Conservation (phyloP, 2,797 vertebrate species). For the Remorina albescens region DNA sequence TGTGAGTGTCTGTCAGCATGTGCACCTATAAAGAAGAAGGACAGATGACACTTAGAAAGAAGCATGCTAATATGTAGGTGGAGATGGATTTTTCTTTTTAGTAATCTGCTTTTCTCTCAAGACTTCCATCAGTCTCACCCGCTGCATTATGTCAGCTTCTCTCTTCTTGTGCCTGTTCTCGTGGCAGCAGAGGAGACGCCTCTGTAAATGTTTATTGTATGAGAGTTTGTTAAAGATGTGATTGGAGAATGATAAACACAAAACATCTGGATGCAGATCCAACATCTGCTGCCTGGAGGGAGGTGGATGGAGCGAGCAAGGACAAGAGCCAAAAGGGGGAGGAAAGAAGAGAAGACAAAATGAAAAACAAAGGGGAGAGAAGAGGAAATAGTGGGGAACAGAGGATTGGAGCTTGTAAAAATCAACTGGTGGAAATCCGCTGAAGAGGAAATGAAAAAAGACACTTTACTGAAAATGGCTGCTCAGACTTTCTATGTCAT, state of each 20-base stretch:
- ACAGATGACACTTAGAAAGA: conserved; percentile 41
- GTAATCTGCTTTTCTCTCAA: not conserved
- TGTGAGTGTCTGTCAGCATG: conserved; percentile 6
- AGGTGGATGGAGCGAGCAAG: conserved; percentile 49
- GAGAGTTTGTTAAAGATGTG: conserved; percentile 60
- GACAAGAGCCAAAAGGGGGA: conserved; percentile 40
- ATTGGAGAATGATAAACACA: conserved; percentile 60
- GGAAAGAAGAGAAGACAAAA: conserved; percentile 32
- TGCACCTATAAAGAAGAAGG: conserved; percentile 22
- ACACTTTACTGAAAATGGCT: conserved; percentile 4
- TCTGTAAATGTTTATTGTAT: conserved; percentile 76
- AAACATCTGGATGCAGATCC: conserved; percentile 67
- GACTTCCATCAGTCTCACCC: conserved; percentile 5
- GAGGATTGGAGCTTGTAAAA: conserved; percentile 1
- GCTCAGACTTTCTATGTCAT: conserved; percentile 1
- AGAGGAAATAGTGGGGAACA: conserved; percentile 28
- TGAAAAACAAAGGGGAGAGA: conserved; percentile 43
- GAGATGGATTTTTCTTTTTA: conserved; percentile 21
- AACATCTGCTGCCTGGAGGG: conserved; percentile 65
- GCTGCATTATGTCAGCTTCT: not conserved
- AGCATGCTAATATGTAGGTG: conserved; percentile 38
- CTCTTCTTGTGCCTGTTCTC: conserved; percentile 6
- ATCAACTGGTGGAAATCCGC: conserved; percentile 24
- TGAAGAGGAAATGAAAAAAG: conserved; percentile 25
- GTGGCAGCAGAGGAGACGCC: conserved; percentile 46